Percentiles rank a stretch among this genome's conserved stretches.
Evolutionary conservation across 1,140 invertebrate genomes (phyloP).

Genomic region (Lordiphosa collinella): DNA sequence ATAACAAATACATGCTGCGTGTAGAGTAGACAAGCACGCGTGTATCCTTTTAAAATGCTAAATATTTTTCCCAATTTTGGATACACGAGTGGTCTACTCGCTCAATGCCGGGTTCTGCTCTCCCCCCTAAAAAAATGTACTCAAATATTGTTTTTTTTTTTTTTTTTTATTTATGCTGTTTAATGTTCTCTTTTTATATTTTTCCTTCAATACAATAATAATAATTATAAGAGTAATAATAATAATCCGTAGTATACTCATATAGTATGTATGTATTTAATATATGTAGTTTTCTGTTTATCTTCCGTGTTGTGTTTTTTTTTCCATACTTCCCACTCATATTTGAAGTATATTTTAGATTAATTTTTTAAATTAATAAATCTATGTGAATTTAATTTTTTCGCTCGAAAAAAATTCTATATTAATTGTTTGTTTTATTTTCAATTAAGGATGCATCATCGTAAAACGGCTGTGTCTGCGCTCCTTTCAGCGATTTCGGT

Average conservation of each 20-base stretch:
- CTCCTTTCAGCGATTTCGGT: slow-evolving; percentile 37
- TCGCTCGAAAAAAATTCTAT: slow-evolving; percentile 72
- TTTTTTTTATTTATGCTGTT: slow-evolving; percentile 70
- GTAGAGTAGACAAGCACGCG: too few species aligned
- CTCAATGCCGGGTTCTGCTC: too few species aligned
- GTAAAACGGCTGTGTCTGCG: slow-evolving; percentile 44
- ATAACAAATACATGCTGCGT: too few species aligned
- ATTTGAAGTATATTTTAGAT: slow-evolving; percentile 70
- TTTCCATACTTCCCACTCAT: slow-evolving; percentile 50
- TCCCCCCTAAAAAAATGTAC: too few species aligned
- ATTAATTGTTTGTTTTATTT: slow-evolving; percentile 30
- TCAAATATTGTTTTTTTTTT: too few species aligned
- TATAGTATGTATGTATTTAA: slow-evolving; percentile 76
- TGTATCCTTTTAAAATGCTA: too few species aligned
- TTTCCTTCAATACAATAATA: slow-evolving; percentile 74
- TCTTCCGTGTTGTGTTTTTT: slow-evolving; percentile 24
- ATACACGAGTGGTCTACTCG: too few species aligned
- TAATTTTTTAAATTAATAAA: slow-evolving; percentile 77
- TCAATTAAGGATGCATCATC: slow-evolving; percentile 54
- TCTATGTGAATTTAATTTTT: slow-evolving; percentile 70
- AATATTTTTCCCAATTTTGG: too few species aligned
- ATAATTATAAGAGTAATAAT: slow-evolving; percentile 78
- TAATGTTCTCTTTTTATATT: slow-evolving; percentile 73
- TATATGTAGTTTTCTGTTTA: slow-evolving; percentile 61
- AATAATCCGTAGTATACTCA: slow-evolving; percentile 65